Conservation (phyloP, 2,888 invertebrate genomes). For the Myopa tessellatipennis region DNA sequence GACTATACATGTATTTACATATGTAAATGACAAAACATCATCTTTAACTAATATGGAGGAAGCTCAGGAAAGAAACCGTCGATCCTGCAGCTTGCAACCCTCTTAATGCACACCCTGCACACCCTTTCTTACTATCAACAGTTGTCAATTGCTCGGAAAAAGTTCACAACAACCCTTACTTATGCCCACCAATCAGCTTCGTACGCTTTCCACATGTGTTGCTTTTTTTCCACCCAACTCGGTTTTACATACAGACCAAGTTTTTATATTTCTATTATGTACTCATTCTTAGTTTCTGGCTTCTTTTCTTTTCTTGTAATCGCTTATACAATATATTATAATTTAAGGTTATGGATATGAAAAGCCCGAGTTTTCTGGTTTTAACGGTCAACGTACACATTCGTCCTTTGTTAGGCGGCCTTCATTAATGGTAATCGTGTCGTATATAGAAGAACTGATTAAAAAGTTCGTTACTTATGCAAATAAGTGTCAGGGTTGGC, state of each 20-base stretch:
- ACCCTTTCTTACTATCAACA: conserved; percentile 6
- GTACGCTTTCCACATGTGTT: neutral
- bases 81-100: neutral
- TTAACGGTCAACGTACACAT: conserved; percentile 49
- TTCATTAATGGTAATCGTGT: neutral
- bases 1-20: neutral
- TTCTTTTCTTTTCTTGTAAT: no score
- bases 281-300: no score
- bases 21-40: neutral
- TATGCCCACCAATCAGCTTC: conserved; percentile 53
- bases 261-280: no score
- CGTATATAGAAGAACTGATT: conserved; percentile 11
- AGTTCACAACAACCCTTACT: neutral
- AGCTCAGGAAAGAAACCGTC: neutral
- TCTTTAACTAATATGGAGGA: neutral
- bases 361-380: conserved; percentile 22
- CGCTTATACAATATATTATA: no score
- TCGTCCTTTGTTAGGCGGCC: neutral
- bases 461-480: conserved; percentile 47
- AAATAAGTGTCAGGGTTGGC: conserved; percentile 32
- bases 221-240: neutral
- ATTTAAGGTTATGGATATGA: neutral
- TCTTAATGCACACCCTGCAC: conserved; percentile 46
- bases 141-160: neutral
- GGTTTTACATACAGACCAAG: no score